Conservation (phyloP, 1,140 invertebrate genomes). For the Sinonovacula constricta region DNA sequence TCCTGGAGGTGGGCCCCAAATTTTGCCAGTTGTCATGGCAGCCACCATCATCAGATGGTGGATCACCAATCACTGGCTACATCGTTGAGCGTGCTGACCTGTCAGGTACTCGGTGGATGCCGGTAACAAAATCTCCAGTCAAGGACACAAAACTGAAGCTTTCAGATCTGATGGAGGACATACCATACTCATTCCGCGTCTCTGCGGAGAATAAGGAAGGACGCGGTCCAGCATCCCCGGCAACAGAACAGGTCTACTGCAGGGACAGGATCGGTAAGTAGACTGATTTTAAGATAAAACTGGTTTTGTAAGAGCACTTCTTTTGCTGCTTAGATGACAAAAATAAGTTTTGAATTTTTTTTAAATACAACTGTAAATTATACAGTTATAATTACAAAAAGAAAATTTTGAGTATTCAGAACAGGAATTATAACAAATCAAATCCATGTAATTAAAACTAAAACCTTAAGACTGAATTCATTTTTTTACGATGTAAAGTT, state of each 20-base stretch:
- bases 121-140: slow-evolving; percentile 92
- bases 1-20: slow-evolving; percentile 94
- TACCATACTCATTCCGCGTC: slow-evolving; percentile 97
- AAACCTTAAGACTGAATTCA: no score
- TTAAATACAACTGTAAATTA: neutral
- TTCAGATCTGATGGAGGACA: slow-evolving; percentile 87
- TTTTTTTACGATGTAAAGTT: no score
- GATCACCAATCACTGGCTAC: slow-evolving; percentile 89
- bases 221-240: slow-evolving; percentile 90
- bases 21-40: slow-evolving; percentile 97
- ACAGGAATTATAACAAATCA: no score
- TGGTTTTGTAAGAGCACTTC: no score
- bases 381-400: neutral
- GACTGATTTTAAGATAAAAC: neutral
- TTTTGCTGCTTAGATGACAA: no score
- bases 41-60: slow-evolving; percentile 98
- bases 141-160: slow-evolving; percentile 92
- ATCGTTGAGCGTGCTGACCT: slow-evolving; percentile 84
- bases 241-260: slow-evolving; percentile 83
- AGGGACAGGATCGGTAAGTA: slow-evolving; percentile 85
- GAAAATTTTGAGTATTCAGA: neutral
- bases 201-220: slow-evolving; percentile 98
- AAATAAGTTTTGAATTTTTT: no score
- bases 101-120: slow-evolving; percentile 87
- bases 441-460: no score